Evolutionary conservation across 64 coral and sea anemone genomes (phyloP).

Genomic region (Montipora efflorescens): DNA sequence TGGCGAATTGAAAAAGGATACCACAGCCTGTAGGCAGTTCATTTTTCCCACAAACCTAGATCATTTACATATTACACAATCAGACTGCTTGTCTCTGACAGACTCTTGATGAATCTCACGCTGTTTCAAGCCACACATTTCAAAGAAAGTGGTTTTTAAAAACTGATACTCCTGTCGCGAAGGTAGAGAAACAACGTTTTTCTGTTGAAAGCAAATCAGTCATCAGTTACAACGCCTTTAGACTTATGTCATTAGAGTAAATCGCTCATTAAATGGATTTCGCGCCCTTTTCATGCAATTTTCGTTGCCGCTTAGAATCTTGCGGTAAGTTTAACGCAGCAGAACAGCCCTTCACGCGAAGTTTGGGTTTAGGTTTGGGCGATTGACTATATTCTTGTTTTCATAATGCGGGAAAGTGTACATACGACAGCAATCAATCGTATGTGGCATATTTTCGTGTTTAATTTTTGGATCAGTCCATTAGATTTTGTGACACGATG

Average conservation of each 20-base stretch:
- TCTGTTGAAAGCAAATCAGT: no score
- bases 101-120: no score
- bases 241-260: neutral
- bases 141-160: no score
- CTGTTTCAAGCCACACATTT: neutral
- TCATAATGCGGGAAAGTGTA: no score
- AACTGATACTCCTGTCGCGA: neutral
- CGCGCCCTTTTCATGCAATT: neutral
- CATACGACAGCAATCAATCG: no score
- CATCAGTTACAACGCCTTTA: no score
- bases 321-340: neutral
- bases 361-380: neutral
- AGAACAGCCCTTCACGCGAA: neutral
- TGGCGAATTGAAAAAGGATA: no score
- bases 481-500: neutral
- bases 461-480: neutral
- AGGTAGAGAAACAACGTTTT: neutral
- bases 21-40: no score
- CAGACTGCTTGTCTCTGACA: no score
- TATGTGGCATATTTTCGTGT: neutral
- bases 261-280: neutral
- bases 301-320: neutral
- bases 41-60: no score
- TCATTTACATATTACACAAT: no score
- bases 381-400: neutral